Base-by-base conservation (phyloP, 2,113 vertebrate genomes). In the Lota lota region DNA sequence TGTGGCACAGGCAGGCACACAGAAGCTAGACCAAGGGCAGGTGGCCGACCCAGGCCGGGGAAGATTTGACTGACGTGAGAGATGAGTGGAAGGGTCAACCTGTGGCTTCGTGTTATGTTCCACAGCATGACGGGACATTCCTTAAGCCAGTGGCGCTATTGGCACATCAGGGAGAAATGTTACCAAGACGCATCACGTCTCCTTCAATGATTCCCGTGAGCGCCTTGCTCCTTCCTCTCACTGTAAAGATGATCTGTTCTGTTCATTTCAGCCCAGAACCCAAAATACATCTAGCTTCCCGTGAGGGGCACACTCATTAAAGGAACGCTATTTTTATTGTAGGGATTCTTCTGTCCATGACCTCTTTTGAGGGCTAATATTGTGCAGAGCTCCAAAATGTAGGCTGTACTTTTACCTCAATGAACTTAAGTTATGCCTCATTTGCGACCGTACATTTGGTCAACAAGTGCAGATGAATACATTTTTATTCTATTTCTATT, bases 71-170 rank as follows among this genome's bases (percentile, higher is more conserved):
- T 1, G 21, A 14, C 33, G 21, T 17, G n/a, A 47, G 8, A 4
- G 22, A 19, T 56, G 62, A 0, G 20, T 59, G 57, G 20, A 21
- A 51, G 62, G 33, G 50, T 19, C n/a, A 74, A 51, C 66, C 75
- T 70, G 67, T 81, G 72, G 77, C 81, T 88, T 79, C 79, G 78
- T 83, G 85, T 74, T 64, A 84, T 70, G 75, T 88, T 85, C 76
- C 80, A 74, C 85, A 87, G 83, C 63, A 89, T 68, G 74, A 82
- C 78, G 80, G 70, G 79, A 87, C 85, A 90, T 90, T 91, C 87
- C 87, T 80, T 73, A 76, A 70, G 60, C 33, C 73, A 24, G 62
- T 75, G 80, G 75, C 69, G 73, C 20, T 81, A 78, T 76, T 81
- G 63, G 71, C 76, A 85, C 81, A 82, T 73, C 40, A 74, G 64